Percentiles rank a stretch among this genome's conserved stretches.
Evolutionary conservation across 2,888 invertebrate species (phyloP).

Genomic region (Noctua pronuba): DNA sequence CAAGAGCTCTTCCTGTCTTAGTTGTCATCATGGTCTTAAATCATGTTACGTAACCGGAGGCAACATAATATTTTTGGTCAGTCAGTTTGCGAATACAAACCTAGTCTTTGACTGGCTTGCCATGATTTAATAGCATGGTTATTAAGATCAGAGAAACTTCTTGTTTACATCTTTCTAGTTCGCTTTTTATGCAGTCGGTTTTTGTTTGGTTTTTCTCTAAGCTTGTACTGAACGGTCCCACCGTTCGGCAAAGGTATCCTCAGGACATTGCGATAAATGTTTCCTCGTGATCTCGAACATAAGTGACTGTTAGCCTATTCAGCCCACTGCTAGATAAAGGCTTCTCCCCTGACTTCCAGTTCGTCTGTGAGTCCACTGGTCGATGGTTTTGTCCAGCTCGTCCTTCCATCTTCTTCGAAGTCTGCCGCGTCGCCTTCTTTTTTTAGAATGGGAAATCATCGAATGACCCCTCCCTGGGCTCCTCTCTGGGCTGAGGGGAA

Average conservation of each 20-base stretch:
- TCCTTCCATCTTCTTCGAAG: neutral
- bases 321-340: neutral
- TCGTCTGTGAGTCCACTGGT: neutral
- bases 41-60: neutral
- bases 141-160: neutral
- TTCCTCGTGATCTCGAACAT: neutral
- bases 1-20: too few relatives aligned
- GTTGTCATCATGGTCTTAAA: neutral
- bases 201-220: neutral
- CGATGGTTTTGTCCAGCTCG: neutral
- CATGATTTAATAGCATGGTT: neutral
- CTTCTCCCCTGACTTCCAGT: neutral
- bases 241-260: neutral
- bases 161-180: neutral
- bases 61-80: neutral
- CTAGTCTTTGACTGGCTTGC: neutral
- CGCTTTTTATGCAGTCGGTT: neutral
- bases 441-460: too few relatives aligned
- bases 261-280: neutral
- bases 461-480: too few relatives aligned
- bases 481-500: too few relatives aligned
- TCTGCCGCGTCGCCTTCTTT: neutral
- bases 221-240: neutral
- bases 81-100: neutral
- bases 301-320: neutral